Percentiles rank a stretch among this genome's conserved stretches.
Evolutionary conservation across 2,113 vertebrate genomes (phyloP).

Genomic region (Neodontobutis hainanensis): DNA sequence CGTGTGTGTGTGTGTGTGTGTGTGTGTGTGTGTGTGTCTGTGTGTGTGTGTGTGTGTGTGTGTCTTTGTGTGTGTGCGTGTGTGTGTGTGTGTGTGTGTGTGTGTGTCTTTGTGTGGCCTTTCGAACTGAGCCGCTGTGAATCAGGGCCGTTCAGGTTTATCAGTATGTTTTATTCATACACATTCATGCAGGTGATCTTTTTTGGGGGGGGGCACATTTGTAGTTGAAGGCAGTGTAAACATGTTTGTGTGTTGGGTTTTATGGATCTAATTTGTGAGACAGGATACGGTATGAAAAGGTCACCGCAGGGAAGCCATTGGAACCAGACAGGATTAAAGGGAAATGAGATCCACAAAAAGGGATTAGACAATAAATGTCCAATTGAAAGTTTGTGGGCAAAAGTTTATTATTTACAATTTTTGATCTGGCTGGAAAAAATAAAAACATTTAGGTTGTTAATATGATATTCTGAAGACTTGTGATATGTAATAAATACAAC

Average conservation of each 20-base stretch:
- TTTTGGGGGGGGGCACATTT: constrained; percentile 26
- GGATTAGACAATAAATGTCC: constrained; percentile 15
- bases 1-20: too few species aligned
- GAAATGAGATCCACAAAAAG: constrained; percentile 48
- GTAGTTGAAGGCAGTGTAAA: constrained; percentile 3
- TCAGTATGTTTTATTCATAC: constrained; percentile 30
- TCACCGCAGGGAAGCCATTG: constrained; percentile 56
- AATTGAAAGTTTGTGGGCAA: background rate
- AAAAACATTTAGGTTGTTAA: background rate
- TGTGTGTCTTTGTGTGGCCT: constrained; percentile 11
- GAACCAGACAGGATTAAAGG: constrained; percentile 43
- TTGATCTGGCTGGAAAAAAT: background rate
- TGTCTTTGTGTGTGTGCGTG: too few species aligned
- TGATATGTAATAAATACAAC: too few species aligned
- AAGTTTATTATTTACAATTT: background rate
- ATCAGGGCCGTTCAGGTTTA: too few species aligned
- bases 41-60: too few species aligned
- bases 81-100: too few species aligned
- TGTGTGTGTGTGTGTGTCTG: too few species aligned
- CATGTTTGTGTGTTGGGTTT: constrained; percentile 23
- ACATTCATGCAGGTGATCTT: constrained; percentile 22
- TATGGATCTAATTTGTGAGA: constrained; percentile 49
- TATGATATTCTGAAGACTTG: background rate
- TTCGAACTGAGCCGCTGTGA: too few species aligned
- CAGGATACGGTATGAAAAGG: constrained; percentile 65